These are phyloP conservation scores for Diploptera punctata DNA, from an alignment of 2,888 invertebrate species.

Conservation along the genomic window DNA sequence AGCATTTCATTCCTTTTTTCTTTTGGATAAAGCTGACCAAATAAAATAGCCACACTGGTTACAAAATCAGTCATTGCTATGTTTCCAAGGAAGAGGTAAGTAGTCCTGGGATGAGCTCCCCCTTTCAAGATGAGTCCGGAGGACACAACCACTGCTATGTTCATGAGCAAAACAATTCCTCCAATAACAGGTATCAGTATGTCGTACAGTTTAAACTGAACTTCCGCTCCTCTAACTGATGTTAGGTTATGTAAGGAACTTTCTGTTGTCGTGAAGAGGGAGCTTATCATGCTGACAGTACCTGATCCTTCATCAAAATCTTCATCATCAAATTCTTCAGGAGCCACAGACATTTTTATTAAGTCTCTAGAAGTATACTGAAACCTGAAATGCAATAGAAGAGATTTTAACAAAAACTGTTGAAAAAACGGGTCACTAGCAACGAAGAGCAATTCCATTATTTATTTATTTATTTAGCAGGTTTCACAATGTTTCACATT, in stretches of 20 bases:
- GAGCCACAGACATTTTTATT: too few species aligned
- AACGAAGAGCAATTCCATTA: too few species aligned
- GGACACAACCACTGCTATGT: conserved; percentile 69
- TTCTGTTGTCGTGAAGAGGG: too few species aligned
- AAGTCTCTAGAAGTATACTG: too few species aligned
- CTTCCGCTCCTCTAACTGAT: conserved; percentile 3
- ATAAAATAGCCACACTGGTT: conserved; percentile 65
- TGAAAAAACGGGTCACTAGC: too few species aligned
- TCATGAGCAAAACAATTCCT: conserved; percentile 62
- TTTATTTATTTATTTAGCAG: too few species aligned
- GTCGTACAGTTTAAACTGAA: conserved; percentile 33
- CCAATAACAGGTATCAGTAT: conserved; percentile 31
- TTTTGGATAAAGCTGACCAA: conserved; percentile 58
- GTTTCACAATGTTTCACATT: too few species aligned
- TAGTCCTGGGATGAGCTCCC: conserved; percentile 64
- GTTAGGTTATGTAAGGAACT: conserved; percentile 15
- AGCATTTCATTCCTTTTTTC: conserved; percentile 52
- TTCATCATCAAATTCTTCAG: too few species aligned
- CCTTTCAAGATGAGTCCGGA: conserved; percentile 66
- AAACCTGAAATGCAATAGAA: too few species aligned
- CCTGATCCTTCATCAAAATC: too few species aligned
- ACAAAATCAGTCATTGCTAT: conserved; percentile 69
- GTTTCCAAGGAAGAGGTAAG: conserved; percentile 70
- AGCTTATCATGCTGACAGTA: too few species aligned
- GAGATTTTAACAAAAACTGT: too few species aligned